Evolutionary conservation across 64 coral and sea anemone genomes (phyloP), one percentile per base, ranked within the genome.

Genomic region (Pachyseris speciosa): DNA sequence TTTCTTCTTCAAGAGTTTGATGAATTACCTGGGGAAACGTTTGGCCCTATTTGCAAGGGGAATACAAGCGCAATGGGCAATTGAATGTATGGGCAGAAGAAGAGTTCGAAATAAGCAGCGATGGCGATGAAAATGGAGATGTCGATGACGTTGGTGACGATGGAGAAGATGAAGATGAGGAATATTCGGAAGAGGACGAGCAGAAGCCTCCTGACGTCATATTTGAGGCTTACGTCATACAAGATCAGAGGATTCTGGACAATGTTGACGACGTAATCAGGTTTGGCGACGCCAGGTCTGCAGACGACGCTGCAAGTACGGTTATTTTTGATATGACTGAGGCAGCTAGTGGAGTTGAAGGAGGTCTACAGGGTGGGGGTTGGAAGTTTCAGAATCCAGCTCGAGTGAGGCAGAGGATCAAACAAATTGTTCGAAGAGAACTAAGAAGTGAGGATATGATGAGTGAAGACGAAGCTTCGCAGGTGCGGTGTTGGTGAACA

Each of bases 381-480:
- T 91, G 89, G 88, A 75, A 81, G 27, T 64, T 90, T n/a, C 89
- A 88, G n/a, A 74, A 96, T 96, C 57, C 84, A 17, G 65, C 50
- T 17, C 67, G 77, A 45, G 25, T 65, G 9, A 81, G 38, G 25
- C 48, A 70, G 12, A 60, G 64, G 22, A 72, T 96, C 6, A 66
- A 88, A 81, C 67, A 42, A 58, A 88, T 27, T 15, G 66, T 96
- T 33, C 72, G 33, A 7, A 65, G 70, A 72, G 86, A 90, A 29
- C 44, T 96, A 36, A 85, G 67, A 13, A 30, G 34, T 22, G 59
- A 53, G 24, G 95, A 96, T n/a, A 64, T 93, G 49, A 93, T 96
- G 95, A 52, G 74, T n/a, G 39, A 87, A 71, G 75, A 80, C 75
- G 95, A 96, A 61, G 77, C 77, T 39, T 22, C 20, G 13, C n/a